These are phyloP conservation scores for Dasysyrphus tricinctus DNA, from an alignment of 2,888 invertebrate species.

Conservation along the genomic window DNA sequence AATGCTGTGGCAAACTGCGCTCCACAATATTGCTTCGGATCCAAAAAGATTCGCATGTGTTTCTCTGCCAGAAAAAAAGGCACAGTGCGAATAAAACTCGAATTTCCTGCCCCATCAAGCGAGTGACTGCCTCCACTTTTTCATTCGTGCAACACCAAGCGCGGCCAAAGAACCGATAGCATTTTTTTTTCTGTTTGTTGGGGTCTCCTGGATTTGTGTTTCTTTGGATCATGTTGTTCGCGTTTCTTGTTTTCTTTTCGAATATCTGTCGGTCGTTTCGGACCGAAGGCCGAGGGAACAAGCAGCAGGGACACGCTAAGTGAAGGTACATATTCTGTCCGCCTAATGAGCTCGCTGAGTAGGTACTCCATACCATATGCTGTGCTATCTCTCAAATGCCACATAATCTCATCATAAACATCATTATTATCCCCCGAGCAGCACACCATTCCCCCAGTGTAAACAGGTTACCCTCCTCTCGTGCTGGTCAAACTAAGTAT, in stretches of 20 bases:
- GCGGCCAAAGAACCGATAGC: constrained; percentile 55
- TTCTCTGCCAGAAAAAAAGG: constrained; percentile 31
- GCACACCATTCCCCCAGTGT: constrained; percentile 5
- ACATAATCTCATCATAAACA: constrained; percentile 71
- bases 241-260: constrained; percentile 47
- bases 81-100: constrained; percentile 75
- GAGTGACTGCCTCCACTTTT: constrained; percentile 77
- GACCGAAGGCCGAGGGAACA: background rate
- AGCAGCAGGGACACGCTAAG: constrained; percentile 37
- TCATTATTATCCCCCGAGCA: constrained; percentile 37
- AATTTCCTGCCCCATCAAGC: constrained; percentile 77
- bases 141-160: constrained; percentile 76
- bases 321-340: constrained; percentile 60
- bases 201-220: constrained; percentile 37
- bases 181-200: constrained; percentile 24
- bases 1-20: constrained; percentile 12
- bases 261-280: constrained; percentile 8
- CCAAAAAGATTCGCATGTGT: constrained; percentile 30
- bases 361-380: constrained; percentile 47
- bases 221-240: constrained; percentile 53
- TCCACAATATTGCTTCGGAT: constrained; percentile 21
- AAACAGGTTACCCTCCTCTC: constrained; percentile 62
- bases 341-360: constrained; percentile 68
- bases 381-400: constrained; percentile 64
- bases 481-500: constrained; percentile 63